phyloP scores from a whole-genome alignment of 2,888 invertebrate genomes.

The Drosophila limbata region DNA sequence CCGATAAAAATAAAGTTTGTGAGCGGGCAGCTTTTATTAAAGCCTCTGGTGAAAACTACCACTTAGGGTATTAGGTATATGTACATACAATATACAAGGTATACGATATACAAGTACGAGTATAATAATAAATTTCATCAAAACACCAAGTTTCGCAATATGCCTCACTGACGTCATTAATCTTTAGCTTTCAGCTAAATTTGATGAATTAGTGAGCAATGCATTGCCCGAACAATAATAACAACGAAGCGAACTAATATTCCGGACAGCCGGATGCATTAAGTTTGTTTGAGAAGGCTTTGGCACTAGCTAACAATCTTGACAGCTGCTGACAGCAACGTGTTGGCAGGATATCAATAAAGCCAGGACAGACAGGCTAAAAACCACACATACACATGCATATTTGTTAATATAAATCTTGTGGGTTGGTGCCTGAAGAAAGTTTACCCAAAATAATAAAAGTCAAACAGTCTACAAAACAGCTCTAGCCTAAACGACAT shows the following conservation, averaged over 20 bases:
- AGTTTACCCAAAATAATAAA: conserved; percentile 78
- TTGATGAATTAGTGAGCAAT: conserved; percentile 78
- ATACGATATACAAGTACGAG: conserved; percentile 5
- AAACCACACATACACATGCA: conserved; percentile 52
- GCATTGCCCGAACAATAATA: conserved; percentile 62
- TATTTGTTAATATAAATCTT: conserved; percentile 15
- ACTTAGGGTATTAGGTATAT: conserved; percentile 3
- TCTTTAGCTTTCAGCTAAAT: conserved; percentile 79
- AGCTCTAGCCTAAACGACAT: conserved; percentile 65
- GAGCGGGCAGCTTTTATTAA: conserved; percentile 26
- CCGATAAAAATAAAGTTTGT: conserved; percentile 42
- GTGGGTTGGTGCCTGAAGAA: conserved; percentile 32
- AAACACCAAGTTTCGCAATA: conserved; percentile 79
- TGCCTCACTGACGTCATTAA: conserved; percentile 74
- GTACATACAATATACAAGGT: no score
- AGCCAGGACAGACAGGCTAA: conserved; percentile 57
- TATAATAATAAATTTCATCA: conserved; percentile 77
- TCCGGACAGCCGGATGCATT: conserved; percentile 60
- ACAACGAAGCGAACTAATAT: conserved; percentile 45
- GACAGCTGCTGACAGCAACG: conserved; percentile 72
- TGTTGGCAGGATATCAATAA: conserved; percentile 72
- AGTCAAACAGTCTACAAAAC: conserved; percentile 74
- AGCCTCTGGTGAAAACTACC: conserved; percentile 9
- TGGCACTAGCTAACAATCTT: conserved; percentile 50
- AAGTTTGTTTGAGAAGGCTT: conserved; percentile 56